These are phyloP conservation scores for Ceryle rudis DNA, from an alignment of 2,797 vertebrate genomes.

Conservation along the genomic window DNA sequence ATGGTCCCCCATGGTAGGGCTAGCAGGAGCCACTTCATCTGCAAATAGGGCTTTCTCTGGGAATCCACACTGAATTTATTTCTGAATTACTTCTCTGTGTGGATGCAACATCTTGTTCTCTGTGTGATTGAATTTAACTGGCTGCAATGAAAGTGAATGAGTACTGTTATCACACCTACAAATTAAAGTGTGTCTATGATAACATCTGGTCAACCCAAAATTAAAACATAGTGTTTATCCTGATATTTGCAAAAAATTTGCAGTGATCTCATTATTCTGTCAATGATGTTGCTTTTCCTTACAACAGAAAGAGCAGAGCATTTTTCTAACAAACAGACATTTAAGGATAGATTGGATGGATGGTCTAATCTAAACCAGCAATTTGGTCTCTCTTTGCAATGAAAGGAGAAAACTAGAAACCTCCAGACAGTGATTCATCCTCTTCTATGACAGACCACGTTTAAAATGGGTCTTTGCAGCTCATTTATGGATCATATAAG, in stretches of 20 bases:
- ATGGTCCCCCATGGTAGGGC: neutral
- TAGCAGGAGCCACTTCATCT: neutral
- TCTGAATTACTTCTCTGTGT: neutral
- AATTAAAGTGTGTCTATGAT: neutral
- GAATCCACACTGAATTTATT: neutral
- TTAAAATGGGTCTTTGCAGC: neutral
- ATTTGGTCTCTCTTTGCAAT: neutral
- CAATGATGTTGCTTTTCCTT: neutral
- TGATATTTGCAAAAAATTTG: neutral
- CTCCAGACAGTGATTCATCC: neutral
- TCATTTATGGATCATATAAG: neutral
- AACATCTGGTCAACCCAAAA: neutral
- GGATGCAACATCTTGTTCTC: neutral
- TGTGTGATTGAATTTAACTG: neutral
- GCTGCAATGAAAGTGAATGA: neutral
- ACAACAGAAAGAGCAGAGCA: neutral
- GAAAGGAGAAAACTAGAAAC: neutral
- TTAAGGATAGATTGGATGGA: neutral
- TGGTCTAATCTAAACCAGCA: neutral
- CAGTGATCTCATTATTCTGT: neutral
- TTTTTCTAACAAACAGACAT: neutral
- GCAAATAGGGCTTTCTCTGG: neutral
- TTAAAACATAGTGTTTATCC: neutral
- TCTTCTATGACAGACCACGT: neutral
- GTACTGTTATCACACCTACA: neutral